Base-by-base conservation (phyloP, 1,140 invertebrate genomes). In the Cydia strobilella region DNA sequence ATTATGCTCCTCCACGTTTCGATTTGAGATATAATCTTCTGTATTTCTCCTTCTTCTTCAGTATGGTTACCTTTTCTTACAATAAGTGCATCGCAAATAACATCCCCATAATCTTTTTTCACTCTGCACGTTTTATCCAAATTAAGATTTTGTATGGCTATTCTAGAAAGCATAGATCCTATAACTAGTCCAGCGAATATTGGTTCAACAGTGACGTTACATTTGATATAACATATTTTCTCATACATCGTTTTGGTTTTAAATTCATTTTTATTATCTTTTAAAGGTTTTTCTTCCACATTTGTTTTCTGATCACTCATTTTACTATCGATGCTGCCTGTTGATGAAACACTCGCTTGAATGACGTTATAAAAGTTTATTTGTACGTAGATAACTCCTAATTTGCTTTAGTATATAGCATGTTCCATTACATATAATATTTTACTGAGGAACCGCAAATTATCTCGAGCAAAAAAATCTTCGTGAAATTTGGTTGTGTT, bases 81-180 rank as follows among this genome's bases (percentile, higher is more conserved):
- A 4, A 93, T 88, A 3, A 95, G 78, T 0, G 90, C 90, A 78
- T 94, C 92, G 80, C 95, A 95, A 54, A 94, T 90, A 25, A 90
- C 88, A 18, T 91, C 85, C 45, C 90, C 88, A 66, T 92, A 93
- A 4, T 85, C 82, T 39, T 94, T 76, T 83, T 94, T 95, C 0
- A 95, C 93, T 20, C 94, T 85, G 77, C 95, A 95, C 0, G 94
- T 93, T 86, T 95, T 95, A 77, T 95, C 94, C 74, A 95, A 87
- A 82, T 94, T 94, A 18, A 95, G 82, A 89, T 95, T 94, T 82
- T 94, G 94, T 27, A 92, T 91, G 1, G 94, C 94, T 25, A 94
- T 76, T 79, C 84, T 90, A 13, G 93, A 84, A 63, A 94, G 84
- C 73, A 94, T 93, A 42, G 93, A 93, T 3, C 94, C 92, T 74